Evolutionary conservation across 2,888 invertebrate species (phyloP), one percentile per base, ranked within the genome.

Genomic region (Rotaria macrura): DNA sequence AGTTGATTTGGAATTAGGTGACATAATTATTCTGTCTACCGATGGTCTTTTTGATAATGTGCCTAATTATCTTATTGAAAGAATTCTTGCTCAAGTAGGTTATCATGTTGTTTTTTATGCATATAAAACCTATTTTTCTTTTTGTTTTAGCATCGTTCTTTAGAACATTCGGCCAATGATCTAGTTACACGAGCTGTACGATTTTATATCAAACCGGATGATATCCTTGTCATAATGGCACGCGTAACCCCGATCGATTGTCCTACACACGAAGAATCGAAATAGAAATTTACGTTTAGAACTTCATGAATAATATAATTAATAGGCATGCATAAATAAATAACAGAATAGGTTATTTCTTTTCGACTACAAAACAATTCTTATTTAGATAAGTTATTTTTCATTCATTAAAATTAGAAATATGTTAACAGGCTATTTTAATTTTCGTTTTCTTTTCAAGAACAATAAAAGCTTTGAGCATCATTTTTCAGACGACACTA

Each of bases 21-120:
- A 86, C 83, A 25, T 86, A 17, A 72, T 86, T 52, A 85, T 86
- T 65, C n/a, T 86, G 72, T 86, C 86, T 4, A 85, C 83, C 10
- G 86, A 86, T 85, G 86, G 86, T 49, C 49, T 86, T 12, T 86
- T 83, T 72, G 86, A 86, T 54, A 86, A 86, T 84, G 43, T 86
- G 38, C 47, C 79, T 2, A 47, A 40, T 49, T 29, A 83, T 54
- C 57, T 83, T 34, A 85, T 86, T 17, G 85, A 86, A 85, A 20
- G 83, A 65, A 85, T 85, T 43, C 47, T 79, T 23, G 4, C n/a
- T n/a, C 85, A 55, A 52, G 84, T 85, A 43, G 25, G 6, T 49
- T 49, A 25, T 12, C 49, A 55, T 43, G 29, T 25, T 20, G 23
- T 40, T 43, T 23, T 23, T 12, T 14, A 47, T 6, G 0, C 10